A percentile compares a stretch with the other conserved stretches of the same genome.
Conservation (phyloP, 2,113 vertebrate species). For the Cranoglanis bouderius region DNA sequence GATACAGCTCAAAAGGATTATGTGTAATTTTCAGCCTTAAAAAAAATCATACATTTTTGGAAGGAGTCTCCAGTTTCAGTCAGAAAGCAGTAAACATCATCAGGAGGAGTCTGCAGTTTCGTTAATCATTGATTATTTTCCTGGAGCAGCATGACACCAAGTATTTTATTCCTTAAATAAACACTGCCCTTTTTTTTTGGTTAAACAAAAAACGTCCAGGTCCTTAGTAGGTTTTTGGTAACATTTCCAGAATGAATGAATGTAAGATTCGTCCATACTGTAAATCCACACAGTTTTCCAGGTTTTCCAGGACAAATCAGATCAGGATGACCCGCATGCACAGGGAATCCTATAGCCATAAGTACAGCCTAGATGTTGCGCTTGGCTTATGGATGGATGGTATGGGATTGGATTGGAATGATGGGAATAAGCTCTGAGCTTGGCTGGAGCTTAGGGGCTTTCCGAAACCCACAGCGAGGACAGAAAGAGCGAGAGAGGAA, state of each 20-base stretch:
- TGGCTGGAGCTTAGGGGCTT: slow-evolving; percentile 34
- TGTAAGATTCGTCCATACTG: not conserved
- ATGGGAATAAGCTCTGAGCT: not conserved
- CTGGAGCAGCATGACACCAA: not conserved
- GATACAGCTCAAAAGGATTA: not conserved
- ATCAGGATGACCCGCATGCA: not conserved
- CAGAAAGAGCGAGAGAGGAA: not conserved
- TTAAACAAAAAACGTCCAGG: not conserved
- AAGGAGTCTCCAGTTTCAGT: not conserved
- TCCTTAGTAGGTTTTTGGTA: not conserved
- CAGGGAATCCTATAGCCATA: slow-evolving; percentile 1
- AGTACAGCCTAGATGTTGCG: not conserved
- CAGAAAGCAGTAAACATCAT: not conserved
- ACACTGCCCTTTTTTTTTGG: not conserved
- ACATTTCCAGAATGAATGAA: not conserved
- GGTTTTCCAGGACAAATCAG: not conserved
- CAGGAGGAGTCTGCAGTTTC: not conserved
- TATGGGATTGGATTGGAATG: slow-evolving; percentile 10
- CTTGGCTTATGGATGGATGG: not conserved
- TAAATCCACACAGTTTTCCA: not conserved
- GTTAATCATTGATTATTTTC: not conserved
- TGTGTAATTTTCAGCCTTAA: not conserved
- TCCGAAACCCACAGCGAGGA: slow-evolving; percentile 18
- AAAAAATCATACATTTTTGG: not conserved
- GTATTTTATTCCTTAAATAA: not conserved